These are phyloP conservation scores for Nylanderia fulva DNA, from an alignment of 1,140 invertebrate genomes.

Conservation along the genomic window DNA sequence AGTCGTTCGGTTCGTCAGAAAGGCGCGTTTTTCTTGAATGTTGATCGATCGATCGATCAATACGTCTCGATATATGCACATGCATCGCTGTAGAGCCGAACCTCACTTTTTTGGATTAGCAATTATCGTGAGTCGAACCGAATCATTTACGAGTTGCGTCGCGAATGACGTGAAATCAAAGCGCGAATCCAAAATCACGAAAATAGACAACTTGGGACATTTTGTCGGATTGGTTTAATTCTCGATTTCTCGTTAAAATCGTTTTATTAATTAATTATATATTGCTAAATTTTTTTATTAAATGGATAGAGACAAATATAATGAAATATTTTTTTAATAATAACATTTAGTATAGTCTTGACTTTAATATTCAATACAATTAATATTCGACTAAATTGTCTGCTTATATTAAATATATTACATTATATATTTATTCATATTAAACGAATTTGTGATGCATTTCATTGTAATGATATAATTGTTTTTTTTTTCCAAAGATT, in stretches of 20 bases:
- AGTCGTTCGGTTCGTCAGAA: slow-evolving; percentile 20
- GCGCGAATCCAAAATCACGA: slow-evolving; percentile 49
- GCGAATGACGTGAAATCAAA: slow-evolving; percentile 62
- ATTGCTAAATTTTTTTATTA: not conserved
- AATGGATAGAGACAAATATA: not conserved
- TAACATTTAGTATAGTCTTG: not conserved
- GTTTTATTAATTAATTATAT: not conserved
- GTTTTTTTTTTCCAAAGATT: not conserved
- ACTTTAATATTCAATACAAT: not conserved
- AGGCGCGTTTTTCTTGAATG: slow-evolving; percentile 11
- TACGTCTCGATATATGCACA: slow-evolving; percentile 55
- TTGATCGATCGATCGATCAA: slow-evolving; percentile 46
- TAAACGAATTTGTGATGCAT: no score
- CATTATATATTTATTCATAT: no score
- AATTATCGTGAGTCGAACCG: slow-evolving; percentile 24
- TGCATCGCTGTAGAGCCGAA: slow-evolving; percentile 62
- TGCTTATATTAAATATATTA: not conserved
- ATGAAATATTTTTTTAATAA: not conserved
- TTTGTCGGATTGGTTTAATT: slow-evolving; percentile 49
- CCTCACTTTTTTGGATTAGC: slow-evolving; percentile 51
- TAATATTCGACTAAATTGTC: not conserved
- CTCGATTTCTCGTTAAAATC: not conserved
- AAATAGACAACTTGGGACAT: not conserved
- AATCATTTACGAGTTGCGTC: slow-evolving; percentile 31
- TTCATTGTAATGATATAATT: not conserved